phyloP scores from a whole-genome alignment of 2,113 vertebrate genomes.

The Lepisosteus oculatus region DNA sequence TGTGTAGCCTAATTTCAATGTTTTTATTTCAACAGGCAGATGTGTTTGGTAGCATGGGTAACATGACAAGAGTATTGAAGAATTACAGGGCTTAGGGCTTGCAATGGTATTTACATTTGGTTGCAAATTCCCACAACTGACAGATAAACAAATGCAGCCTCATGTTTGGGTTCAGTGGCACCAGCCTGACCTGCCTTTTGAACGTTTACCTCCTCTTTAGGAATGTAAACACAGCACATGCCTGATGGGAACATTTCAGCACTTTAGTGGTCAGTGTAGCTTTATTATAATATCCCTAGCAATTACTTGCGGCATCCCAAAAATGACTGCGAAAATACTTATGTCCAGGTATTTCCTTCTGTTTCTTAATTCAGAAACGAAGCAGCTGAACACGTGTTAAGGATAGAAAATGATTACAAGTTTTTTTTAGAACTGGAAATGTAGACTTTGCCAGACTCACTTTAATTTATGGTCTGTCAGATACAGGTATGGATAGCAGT shows the following conservation, averaged over 20 bases:
- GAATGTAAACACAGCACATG: conserved; percentile 13
- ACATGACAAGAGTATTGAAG: conserved; percentile 13
- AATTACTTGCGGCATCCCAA: background rate
- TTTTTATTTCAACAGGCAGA: conserved; percentile 1
- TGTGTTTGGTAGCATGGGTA: conserved; percentile 32
- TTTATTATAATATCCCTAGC: background rate
- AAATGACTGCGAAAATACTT: too few relatives aligned
- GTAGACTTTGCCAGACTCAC: too few relatives aligned
- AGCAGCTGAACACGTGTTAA: too few relatives aligned
- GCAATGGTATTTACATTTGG: conserved; percentile 19
- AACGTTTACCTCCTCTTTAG: conserved; percentile 17
- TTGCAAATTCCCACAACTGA: conserved; percentile 24
- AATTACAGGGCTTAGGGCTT: conserved; percentile 6
- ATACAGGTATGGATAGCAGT: too few relatives aligned
- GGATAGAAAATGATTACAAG: too few relatives aligned
- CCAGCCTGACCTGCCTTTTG: background rate
- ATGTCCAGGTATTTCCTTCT: too few relatives aligned
- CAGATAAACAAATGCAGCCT: background rate
- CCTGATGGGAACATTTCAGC: background rate
- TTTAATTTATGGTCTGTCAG: too few relatives aligned
- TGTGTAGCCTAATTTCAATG: too few relatives aligned
- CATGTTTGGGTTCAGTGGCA: conserved; percentile 5
- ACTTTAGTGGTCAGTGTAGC: background rate
- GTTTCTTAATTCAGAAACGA: too few relatives aligned
- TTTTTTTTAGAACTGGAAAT: too few relatives aligned